These are phyloP conservation scores for Troides helena DNA, from an alignment of 2,888 invertebrate species.

Conservation along the genomic window DNA sequence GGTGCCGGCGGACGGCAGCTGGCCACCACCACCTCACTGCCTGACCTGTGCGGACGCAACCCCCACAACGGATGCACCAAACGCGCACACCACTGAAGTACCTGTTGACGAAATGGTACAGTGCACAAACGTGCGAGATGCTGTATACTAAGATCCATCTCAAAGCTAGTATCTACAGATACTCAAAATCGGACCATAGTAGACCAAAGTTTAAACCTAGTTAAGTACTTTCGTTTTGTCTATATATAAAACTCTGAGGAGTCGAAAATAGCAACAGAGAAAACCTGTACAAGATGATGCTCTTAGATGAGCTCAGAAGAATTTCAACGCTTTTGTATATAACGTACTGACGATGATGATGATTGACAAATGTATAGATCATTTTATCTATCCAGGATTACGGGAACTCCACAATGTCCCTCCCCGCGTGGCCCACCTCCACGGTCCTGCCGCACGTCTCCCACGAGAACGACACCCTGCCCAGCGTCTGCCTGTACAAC, in stretches of 20 bases:
- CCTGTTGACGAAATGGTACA: conserved; percentile 49
- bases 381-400: conserved; percentile 47
- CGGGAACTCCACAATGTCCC: conserved; percentile 59
- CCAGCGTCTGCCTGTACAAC: conserved; percentile 82
- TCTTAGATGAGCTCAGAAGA: no score
- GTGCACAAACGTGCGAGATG: conserved; percentile 14
- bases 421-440: conserved; percentile 66
- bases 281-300: no score
- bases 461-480: conserved; percentile 74
- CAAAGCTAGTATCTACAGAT: no score
- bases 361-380: no score
- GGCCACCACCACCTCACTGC: conserved; percentile 73
- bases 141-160: no score
- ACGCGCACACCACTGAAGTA: conserved; percentile 43
- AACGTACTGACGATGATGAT: no score
- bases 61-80: conserved; percentile 38
- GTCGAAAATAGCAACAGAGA: no score
- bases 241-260: no score
- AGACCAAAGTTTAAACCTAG: no score
- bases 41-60: conserved; percentile 75
- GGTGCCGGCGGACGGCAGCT: conserved; percentile 62
- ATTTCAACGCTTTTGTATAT: no score
- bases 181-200: no score
- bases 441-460: conserved; percentile 62
- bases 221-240: no score